Evolutionary conservation across 2,797 vertebrate genomes (phyloP).

Genomic region (Prunella strophiata): DNA sequence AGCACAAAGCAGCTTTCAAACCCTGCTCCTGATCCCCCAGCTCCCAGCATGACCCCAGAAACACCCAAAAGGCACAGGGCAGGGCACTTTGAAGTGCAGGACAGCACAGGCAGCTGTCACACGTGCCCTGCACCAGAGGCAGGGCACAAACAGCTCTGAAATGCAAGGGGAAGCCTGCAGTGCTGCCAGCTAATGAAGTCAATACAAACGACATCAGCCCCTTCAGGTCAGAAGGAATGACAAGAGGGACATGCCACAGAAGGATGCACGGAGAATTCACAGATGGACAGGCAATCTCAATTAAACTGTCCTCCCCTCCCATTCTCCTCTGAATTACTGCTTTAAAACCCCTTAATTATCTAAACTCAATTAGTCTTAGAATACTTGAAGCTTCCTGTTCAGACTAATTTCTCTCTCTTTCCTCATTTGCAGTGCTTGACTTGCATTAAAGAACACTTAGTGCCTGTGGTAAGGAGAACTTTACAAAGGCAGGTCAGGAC

Average conservation of each 20-base stretch:
- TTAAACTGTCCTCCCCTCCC: slow-evolving; percentile 45
- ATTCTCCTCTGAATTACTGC: slow-evolving; percentile 54
- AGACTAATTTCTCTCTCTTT: slow-evolving; percentile 45
- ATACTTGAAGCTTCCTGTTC: slow-evolving; percentile 65
- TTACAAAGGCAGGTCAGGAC: slow-evolving; percentile 43
- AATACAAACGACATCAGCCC: slow-evolving; percentile 16
- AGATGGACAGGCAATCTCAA: slow-evolving; percentile 54
- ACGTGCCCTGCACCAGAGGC: not conserved
- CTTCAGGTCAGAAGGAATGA: slow-evolving; percentile 40
- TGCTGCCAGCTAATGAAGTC: slow-evolving; percentile 27
- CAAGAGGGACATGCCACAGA: slow-evolving; percentile 12
- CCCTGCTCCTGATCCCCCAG: not conserved
- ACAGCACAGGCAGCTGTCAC: not conserved
- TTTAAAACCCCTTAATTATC: slow-evolving; percentile 50
- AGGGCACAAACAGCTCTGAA: not conserved
- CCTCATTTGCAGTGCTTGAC: slow-evolving; percentile 53
- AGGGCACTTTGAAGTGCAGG: not conserved
- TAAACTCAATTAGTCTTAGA: slow-evolving; percentile 60
- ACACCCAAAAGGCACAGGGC: not conserved
- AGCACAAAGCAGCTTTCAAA: not conserved
- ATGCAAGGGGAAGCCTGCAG: not conserved
- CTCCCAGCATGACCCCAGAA: not conserved
- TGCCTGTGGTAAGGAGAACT: slow-evolving; percentile 22
- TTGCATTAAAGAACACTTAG: slow-evolving; percentile 63
- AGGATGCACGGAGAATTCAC: slow-evolving; percentile 40